Conservation (phyloP, 1,140 invertebrate genomes). For the Microplitis mediator region DNA sequence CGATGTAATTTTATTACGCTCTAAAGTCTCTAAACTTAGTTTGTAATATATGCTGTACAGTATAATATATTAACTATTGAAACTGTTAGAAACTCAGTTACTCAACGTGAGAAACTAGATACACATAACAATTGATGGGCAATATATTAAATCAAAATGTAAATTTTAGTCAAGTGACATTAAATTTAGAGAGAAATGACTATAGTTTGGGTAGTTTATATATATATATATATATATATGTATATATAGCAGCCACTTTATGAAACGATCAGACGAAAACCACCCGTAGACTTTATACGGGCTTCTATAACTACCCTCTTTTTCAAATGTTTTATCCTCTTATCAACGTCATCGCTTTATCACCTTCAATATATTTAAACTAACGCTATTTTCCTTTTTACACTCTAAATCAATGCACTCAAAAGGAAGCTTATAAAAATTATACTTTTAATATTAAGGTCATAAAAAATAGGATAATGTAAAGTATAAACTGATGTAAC, state of each 20-base stretch:
- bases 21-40: too few relatives aligned
- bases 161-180: not conserved
- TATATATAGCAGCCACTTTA: not conserved
- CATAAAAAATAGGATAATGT: too few relatives aligned
- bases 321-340: not conserved
- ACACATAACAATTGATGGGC: not conserved
- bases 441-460: too few relatives aligned
- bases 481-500: constrained; percentile 22
- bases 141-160: not conserved
- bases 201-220: not conserved
- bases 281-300: not conserved
- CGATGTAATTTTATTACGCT: too few relatives aligned
- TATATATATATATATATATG: too few relatives aligned
- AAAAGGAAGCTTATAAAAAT: too few relatives aligned
- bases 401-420: too few relatives aligned
- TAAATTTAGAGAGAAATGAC: not conserved
- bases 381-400: too few relatives aligned
- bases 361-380: not conserved
- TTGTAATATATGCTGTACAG: too few relatives aligned
- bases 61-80: too few relatives aligned
- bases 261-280: not conserved
- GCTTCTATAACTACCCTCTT: not conserved
- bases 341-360: not conserved
- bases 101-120: too few relatives aligned
- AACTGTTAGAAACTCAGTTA: too few relatives aligned